These are phyloP conservation scores for Pyrochroa serraticornis DNA, from an alignment of 2,888 invertebrate species.

Conservation along the genomic window DNA sequence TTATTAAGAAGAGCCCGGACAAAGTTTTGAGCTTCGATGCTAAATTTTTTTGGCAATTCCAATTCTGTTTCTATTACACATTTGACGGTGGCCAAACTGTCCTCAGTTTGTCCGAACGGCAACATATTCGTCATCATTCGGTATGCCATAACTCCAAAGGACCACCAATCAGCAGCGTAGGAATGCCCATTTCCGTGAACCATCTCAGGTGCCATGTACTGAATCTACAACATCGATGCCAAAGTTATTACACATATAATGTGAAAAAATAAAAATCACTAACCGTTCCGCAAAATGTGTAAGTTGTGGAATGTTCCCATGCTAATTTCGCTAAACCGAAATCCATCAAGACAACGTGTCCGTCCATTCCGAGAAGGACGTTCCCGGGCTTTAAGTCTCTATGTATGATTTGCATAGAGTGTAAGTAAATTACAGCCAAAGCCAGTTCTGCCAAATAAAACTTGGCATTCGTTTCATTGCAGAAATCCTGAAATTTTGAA, in stretches of 20 bases:
- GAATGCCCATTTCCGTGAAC: constrained; percentile 97
- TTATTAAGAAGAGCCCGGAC: constrained; percentile 95
- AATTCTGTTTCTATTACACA: constrained; percentile 97
- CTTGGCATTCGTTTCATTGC: constrained; percentile 99
- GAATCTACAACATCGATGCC: constrained; percentile 53
- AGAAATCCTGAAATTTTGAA: constrained; percentile 96
- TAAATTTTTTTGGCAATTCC: constrained; percentile 97
- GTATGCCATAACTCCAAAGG: constrained; percentile 97
- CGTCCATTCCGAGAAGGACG: constrained; percentile 95
- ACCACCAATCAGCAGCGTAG: constrained; percentile 99
- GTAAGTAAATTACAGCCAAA: constrained; percentile 95
- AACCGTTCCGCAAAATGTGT: constrained; percentile 97
- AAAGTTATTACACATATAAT: neutral
- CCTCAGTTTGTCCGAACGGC: constrained; percentile 96
- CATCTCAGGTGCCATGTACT: constrained; percentile 97
- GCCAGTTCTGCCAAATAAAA: constrained; percentile 99
- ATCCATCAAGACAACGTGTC: constrained; percentile 98
- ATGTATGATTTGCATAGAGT: constrained; percentile 96
- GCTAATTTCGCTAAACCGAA: constrained; percentile 98
- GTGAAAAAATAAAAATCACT: constrained; percentile 51
- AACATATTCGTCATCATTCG: constrained; percentile 99
- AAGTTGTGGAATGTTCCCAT: constrained; percentile 90
- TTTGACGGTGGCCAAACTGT: constrained; percentile 97
- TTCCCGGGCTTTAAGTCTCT: constrained; percentile 99
- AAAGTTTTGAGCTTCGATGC: constrained; percentile 93